Evolutionary conservation across 1,140 invertebrate genomes (phyloP), one percentile per base, ranked within the genome.

Genomic region (Papilio machaon): DNA sequence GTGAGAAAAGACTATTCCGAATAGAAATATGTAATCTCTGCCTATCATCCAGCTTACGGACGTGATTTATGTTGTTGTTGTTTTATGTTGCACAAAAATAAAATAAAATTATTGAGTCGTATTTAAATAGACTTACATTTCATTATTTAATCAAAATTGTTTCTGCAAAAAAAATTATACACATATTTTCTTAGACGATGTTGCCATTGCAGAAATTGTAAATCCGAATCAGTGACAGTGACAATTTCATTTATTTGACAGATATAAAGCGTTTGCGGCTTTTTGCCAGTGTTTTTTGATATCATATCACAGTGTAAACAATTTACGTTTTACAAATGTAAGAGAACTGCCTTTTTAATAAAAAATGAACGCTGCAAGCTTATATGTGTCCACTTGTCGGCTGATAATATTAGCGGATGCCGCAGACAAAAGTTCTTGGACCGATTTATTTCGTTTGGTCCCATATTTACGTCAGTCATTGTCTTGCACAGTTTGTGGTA

Each of bases 401-500:
- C 95, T 97, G 89, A 96, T 98, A 82, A 95, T 98, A 85, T 96
- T 97, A 91, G 96, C 95, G 23, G 92, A 95, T 77, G 86, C 90
- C 43, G 91, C 95, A 9, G 96, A 97, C 81, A 97, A 97, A 92
- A 96, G 96, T 60, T 96, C 97, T 46, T 97, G 97, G 96, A 96
- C 96, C 73, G 98, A 98, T 94, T 95, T 99, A 76, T 97, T 97
- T 93, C 95, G 97, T 82, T 95, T 98, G 83, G 95, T 99, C 82
- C 97, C 97, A 1, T 97, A 98, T 93, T 95, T 99, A 87, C 95
- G 98, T 60, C 97, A 98, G 93, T 97, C 98, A 84, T 95, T 99
- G 81, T 97, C 97, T 81, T 99, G 98, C 94, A 97, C 97, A 80
- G 98, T 98, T 54, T 99, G 98, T 93, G 97, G 97, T 79, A 97